Base-by-base conservation (phyloP, 2,797 vertebrate species). In the Brotula barbata region DNA sequence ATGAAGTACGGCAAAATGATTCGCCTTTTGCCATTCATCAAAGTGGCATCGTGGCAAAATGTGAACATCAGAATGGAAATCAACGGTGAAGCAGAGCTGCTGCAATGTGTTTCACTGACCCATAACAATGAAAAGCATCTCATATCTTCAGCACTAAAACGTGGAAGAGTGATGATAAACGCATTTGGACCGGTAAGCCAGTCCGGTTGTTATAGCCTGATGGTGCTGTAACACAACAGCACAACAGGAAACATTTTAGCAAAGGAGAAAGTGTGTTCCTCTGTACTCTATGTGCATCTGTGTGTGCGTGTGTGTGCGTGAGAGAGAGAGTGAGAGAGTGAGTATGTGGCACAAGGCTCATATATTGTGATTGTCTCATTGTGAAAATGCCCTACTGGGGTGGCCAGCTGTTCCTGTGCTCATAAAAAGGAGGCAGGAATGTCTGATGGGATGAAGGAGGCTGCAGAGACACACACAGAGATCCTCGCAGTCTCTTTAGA, bases 361-460 rank as follows among this genome's bases (percentile, higher is more conserved):
- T 85, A 83, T 84, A 85, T 83, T 86, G 83, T 80, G 75, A 80
- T 77, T 76, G 81, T 86, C 82, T 86, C 81, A 88, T 85, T 88
- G 79, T 86, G 80, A 78, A 84, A 84, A 82, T 80, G 84, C 83
- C 82, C 82, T 82, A 84, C 86, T 87, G 79, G 92, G 93, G 91
- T 90, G 91, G 93, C 94, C 95, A 95, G 94, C 93, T 95, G 94
- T 94, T 95, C 91, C 88, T 91, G 90, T 92, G 90, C 92, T 92
- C 92, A 93, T 93, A 94, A 94, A 95, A 92, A 94, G 90, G 92
- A 94, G 89, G 90, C 91, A 85, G 78, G 76, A 60, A 91, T 93
- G 94, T 93, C 93, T 94, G 92, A 88, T 92, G 93, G 93, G 92
- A 93, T 92, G 92, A 77, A 75, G 71, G 79, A 81, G 74, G 69